Evolutionary conservation across 2,113 vertebrate species (phyloP).

Genomic region (Podarcis raffonei): DNA sequence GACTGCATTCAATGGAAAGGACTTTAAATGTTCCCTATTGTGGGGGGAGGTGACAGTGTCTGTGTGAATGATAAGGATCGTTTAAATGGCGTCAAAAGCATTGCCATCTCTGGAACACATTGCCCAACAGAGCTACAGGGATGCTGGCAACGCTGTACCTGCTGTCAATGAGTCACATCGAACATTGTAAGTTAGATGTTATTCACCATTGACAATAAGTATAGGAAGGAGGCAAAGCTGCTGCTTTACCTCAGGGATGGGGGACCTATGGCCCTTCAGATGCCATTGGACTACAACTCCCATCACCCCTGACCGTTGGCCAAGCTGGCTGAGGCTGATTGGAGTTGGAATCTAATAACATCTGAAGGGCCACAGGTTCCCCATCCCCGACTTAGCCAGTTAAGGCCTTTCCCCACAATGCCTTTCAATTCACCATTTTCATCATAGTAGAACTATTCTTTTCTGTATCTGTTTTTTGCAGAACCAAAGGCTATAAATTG

Average conservation of each 20-base stretch:
- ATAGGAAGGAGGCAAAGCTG: neutral
- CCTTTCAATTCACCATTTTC: neutral
- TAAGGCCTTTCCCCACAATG: neutral
- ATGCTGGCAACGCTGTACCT: neutral
- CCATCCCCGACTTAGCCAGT: neutral
- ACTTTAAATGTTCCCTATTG: conserved; percentile 10
- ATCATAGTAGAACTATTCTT: neutral
- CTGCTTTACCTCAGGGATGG: neutral
- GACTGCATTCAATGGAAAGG: neutral
- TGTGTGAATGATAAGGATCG: neutral
- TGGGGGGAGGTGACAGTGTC: neutral
- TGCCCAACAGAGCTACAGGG: neutral
- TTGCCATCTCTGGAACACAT: neutral
- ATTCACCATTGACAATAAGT: neutral
- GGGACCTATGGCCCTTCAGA: too few species aligned
- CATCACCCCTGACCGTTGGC: too few species aligned
- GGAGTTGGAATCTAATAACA: too few species aligned
- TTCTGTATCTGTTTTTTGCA: neutral
- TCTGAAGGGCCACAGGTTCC: too few species aligned
- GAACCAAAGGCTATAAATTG: neutral
- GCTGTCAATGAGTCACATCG: neutral
- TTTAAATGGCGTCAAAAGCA: conserved; percentile 18
- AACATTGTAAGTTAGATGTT: neutral
- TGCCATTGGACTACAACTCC: too few species aligned
- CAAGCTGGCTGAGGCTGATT: too few species aligned